Percentiles rank a stretch among this genome's conserved stretches.
These are phyloP conservation scores for Sturnira hondurensis DNA, from an alignment of 2,113 vertebrate genomes.

Conservation along the genomic window DNA sequence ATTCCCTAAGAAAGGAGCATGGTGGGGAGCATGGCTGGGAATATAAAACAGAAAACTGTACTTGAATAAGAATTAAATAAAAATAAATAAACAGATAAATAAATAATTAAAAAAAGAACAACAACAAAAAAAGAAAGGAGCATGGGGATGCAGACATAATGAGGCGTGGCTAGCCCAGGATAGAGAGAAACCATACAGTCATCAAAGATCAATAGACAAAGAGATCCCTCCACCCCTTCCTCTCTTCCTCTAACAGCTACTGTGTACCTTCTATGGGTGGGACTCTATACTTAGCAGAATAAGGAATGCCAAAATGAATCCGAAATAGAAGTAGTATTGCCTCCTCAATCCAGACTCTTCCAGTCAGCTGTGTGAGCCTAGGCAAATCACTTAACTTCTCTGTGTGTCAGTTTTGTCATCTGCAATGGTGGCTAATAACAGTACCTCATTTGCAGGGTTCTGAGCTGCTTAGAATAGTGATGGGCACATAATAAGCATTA, in stretches of 20 bases:
- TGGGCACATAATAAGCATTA: neutral
- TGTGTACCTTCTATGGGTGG: neutral
- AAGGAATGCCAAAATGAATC: neutral
- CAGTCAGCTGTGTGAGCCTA: neutral
- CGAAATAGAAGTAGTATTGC: neutral
- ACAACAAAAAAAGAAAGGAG: too few relatives aligned
- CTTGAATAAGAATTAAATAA: too few relatives aligned
- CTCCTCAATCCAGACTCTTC: neutral
- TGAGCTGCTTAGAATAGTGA: neutral
- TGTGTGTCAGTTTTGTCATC: neutral
- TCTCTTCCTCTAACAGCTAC: neutral
- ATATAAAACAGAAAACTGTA: too few relatives aligned
- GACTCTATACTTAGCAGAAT: neutral
- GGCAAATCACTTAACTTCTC: neutral
- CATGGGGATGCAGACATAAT: neutral
- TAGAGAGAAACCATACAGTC: neutral
- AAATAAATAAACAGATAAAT: too few relatives aligned
- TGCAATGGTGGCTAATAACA: neutral
- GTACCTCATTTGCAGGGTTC: neutral
- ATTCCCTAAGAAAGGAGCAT: neutral
- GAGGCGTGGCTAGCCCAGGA: neutral
- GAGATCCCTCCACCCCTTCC: neutral
- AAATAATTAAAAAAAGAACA: too few relatives aligned
- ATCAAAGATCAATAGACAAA: neutral
- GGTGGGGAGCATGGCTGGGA: too few relatives aligned